Conservation (phyloP, 2,888 invertebrate species). For the Germaria angustata region DNA sequence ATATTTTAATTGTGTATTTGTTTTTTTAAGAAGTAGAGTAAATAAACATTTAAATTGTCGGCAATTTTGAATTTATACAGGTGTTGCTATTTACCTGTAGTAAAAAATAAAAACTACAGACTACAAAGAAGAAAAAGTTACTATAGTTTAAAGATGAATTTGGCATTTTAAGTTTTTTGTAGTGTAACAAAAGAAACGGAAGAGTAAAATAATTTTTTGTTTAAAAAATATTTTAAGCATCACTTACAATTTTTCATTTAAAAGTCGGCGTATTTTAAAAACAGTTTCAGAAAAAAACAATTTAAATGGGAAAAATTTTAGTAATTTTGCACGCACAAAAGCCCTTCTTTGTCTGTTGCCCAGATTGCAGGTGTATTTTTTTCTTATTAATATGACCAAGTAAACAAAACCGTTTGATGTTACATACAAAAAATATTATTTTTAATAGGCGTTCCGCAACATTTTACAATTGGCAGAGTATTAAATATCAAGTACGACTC, state of each 20-base stretch:
- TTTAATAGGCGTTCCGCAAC: too few species aligned
- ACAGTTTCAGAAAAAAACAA: neutral
- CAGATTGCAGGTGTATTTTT: neutral
- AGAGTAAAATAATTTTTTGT: too few species aligned
- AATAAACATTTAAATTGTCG: neutral
- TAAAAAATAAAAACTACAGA: neutral
- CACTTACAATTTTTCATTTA: neutral
- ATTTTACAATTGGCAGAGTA: too few species aligned
- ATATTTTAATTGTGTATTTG: too few species aligned
- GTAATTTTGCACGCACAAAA: neutral
- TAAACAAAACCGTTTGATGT: neutral
- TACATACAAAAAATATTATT: too few species aligned
- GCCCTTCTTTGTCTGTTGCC: too few species aligned
- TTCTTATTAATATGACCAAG: neutral
- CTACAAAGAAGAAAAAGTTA: neutral
- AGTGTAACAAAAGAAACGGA: neutral
- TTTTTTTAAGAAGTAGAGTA: conserved; percentile 5
- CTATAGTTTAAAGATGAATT: neutral
- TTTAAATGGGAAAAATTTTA: too few species aligned
- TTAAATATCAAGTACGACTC: too few species aligned
- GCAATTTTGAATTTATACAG: conserved; percentile 42
- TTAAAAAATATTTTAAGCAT: neutral
- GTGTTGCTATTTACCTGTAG: conserved; percentile 33
- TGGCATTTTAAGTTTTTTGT: neutral
- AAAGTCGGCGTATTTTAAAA: neutral